phyloP scores from a whole-genome alignment of 2,113 vertebrate genomes.

The Lipotes vexillifer region DNA sequence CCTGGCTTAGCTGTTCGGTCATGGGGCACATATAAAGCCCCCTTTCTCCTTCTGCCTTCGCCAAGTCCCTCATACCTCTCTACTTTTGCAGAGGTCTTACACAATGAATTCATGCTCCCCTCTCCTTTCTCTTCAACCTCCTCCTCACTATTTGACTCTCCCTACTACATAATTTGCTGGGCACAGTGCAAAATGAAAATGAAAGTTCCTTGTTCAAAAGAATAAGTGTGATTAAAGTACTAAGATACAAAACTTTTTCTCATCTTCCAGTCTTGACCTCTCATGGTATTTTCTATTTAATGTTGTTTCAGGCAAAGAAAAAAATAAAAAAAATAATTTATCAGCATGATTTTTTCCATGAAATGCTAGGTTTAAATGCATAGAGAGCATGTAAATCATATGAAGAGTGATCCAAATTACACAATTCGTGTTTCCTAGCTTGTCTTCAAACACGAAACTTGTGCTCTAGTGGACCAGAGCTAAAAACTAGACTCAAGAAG shows the following conservation, averaged over 20 bases:
- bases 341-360: background rate
- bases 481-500: background rate
- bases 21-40: rapidly evolving
- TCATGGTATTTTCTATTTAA: background rate
- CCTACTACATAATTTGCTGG: background rate
- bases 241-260: background rate
- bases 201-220: background rate
- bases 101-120: background rate
- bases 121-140: background rate
- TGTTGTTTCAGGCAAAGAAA: background rate
- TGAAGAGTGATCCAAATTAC: background rate
- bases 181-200: background rate
- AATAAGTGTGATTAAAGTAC: background rate
- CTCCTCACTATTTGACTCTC: background rate
- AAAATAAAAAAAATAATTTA: background rate
- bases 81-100: background rate
- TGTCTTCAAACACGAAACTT: background rate
- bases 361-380: background rate
- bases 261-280: background rate
- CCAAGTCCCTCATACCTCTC: rapidly evolving
- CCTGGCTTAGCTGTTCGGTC: background rate
- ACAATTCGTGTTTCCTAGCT: background rate
- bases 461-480: background rate
- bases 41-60: background rate
- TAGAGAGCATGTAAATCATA: background rate